Evolutionary conservation across 1,140 invertebrate genomes (phyloP).

Genomic region (Elymnias hypermnestra): DNA sequence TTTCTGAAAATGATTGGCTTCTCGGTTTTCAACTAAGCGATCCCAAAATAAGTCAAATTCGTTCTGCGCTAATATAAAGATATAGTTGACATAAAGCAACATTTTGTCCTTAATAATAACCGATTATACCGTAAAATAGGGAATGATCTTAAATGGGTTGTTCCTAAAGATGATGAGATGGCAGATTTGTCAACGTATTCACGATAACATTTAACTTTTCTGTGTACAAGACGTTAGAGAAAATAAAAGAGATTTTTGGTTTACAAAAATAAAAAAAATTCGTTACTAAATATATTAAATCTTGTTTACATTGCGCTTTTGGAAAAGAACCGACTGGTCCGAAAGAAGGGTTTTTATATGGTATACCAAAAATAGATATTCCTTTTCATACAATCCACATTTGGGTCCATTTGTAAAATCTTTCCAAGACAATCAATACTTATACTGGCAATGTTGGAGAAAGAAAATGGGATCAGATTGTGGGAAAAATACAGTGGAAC

Average conservation of each 20-base stretch:
- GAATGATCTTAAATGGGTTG: conserved; percentile 10
- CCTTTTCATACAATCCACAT: conserved; percentile 3
- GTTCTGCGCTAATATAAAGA: too few species aligned
- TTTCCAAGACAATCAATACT: neutral
- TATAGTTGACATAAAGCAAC: too few species aligned
- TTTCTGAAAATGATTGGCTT: neutral
- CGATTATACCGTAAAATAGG: neutral
- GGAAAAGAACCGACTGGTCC: neutral
- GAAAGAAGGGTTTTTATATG: neutral
- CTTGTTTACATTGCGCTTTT: neutral
- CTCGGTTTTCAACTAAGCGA: too few species aligned
- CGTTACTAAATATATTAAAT: neutral
- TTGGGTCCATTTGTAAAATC: neutral
- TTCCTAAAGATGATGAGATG: conserved; percentile 14
- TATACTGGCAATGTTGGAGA: too few species aligned
- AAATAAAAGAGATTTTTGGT: neutral
- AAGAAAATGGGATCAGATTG: too few species aligned
- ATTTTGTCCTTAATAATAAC: neutral
- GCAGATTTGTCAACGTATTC: conserved; percentile 6
- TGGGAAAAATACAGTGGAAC: neutral
- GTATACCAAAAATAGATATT: neutral
- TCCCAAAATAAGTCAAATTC: too few species aligned
- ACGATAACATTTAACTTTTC: conserved; percentile 1
- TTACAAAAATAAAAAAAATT: neutral
- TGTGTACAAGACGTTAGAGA: neutral